phyloP scores from a whole-genome alignment of 2,113 vertebrate species.

The Chinchilla lanigera region DNA sequence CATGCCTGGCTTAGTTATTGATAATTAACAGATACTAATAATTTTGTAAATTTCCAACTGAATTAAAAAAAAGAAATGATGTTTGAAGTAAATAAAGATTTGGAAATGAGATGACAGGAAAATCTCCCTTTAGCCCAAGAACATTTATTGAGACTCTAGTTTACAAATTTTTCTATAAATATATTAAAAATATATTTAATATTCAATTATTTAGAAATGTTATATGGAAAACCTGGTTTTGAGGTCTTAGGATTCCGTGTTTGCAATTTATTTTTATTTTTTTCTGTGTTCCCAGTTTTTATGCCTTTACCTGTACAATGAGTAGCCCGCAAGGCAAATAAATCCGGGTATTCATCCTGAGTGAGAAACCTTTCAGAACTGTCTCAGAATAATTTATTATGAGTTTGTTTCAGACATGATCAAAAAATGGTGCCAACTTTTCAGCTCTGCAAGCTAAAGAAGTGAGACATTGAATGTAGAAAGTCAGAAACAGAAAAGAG shows the following conservation, averaged over 20 bases:
- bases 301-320: not conserved
- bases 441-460: not conserved
- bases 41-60: not conserved
- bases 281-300: not conserved
- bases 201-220: not conserved
- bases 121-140: not conserved
- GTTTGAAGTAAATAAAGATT: not conserved
- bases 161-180: not conserved
- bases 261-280: not conserved
- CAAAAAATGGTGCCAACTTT: not conserved
- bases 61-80: not conserved
- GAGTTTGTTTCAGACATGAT: not conserved
- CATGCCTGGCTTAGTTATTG: not conserved
- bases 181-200: not conserved
- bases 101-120: not conserved
- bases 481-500: slow-evolving; percentile 28
- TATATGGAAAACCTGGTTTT: not conserved
- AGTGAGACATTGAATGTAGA: not conserved
- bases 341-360: not conserved
- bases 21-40: slow-evolving; percentile 26
- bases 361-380: not conserved
- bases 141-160: not conserved
- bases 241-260: not conserved
- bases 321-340: not conserved
- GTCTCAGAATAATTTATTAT: slow-evolving; percentile 19